Evolutionary conservation across 2,113 vertebrate species (phyloP), one percentile per base, ranked within the genome.

Genomic region (Marmota flaviventris): DNA sequence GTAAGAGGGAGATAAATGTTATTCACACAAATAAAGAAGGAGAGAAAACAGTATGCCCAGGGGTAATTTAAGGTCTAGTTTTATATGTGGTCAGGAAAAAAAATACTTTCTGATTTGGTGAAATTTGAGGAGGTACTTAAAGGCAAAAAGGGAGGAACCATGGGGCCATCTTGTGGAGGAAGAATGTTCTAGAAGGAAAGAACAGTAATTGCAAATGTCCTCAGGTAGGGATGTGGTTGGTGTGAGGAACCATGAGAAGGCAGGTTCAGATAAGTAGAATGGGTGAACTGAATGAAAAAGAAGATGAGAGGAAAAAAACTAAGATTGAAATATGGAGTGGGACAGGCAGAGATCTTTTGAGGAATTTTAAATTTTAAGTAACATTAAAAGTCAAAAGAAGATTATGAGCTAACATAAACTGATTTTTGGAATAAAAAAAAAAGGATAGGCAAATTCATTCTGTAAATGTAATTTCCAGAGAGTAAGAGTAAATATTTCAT

Each of bases 351-450:
- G 29, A 72, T 48, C 18, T 39, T 27, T 94, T 67, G 20, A 22
- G 56, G 22, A 58, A 22, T 93, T 84, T 92, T 81, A 70, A 92
- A 92, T 75, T 89, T 14, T 85, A 95, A 87, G 9, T 42, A 84
- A 86, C 20, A 75, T 58, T 37, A 51, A 82, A 81, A 78, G 27
- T 18, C 37, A 77, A 92, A 58, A 82, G 22, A 82, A 65, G n/a
- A 3, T 32, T 93, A 89, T 34, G 14, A 70, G 14, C 34, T 61
- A 29, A 86, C 1, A 29, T 48, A 93, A 63, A 91, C 61, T 81
- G 24, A 92, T 32, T 0, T 83, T 83, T n/a, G 9, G 14, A 53
- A 53, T 10, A 85, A 93, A 51, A 25, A 69, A 69, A 45, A 51
- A 63, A 4, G 10, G 1, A 11, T 4, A 79, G 53, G 8, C 2